A percentile compares a stretch with the other conserved stretches of the same genome.
Evolutionary conservation across 2,888 invertebrate species (phyloP).

Genomic region (Ischnura elegans): DNA sequence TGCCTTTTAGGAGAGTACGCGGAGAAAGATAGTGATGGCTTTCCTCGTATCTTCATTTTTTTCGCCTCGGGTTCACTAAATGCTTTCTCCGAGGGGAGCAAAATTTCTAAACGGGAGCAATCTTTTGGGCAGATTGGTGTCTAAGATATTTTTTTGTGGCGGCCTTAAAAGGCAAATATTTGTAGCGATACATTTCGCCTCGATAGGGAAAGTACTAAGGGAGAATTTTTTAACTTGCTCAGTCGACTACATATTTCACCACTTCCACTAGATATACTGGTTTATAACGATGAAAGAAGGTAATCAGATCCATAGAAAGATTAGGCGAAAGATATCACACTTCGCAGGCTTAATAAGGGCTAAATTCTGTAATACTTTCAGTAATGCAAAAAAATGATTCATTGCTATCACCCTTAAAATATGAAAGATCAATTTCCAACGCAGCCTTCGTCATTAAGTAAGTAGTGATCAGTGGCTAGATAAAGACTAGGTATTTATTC

Average conservation of each 20-base stretch:
- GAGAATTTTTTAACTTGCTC: background rate
- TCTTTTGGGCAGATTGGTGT: background rate
- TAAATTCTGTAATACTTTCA: too few relatives aligned
- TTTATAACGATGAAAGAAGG: too few relatives aligned
- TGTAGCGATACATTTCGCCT: background rate
- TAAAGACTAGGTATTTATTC: too few relatives aligned
- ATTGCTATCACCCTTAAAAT: too few relatives aligned
- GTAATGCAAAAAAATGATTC: too few relatives aligned
- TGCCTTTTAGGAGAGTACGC: background rate
- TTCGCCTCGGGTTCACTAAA: constrained; percentile 17
- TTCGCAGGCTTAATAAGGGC: too few relatives aligned
- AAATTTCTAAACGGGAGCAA: constrained; percentile 23
- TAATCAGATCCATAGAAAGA: too few relatives aligned
- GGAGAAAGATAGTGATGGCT: constrained; percentile 31
- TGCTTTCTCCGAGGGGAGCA: background rate
- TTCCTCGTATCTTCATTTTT: background rate
- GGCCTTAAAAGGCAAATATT: background rate
- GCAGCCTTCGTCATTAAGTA: too few relatives aligned
- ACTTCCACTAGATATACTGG: too few relatives aligned
- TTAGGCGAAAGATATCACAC: too few relatives aligned
- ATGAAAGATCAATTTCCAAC: too few relatives aligned
- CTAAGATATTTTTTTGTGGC: background rate
- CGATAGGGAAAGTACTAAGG: background rate
- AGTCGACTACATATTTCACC: background rate
- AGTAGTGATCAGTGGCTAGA: too few relatives aligned